phyloP scores from a whole-genome alignment of 2,113 vertebrate genomes.

The Ptilonorhynchus violaceus region DNA sequence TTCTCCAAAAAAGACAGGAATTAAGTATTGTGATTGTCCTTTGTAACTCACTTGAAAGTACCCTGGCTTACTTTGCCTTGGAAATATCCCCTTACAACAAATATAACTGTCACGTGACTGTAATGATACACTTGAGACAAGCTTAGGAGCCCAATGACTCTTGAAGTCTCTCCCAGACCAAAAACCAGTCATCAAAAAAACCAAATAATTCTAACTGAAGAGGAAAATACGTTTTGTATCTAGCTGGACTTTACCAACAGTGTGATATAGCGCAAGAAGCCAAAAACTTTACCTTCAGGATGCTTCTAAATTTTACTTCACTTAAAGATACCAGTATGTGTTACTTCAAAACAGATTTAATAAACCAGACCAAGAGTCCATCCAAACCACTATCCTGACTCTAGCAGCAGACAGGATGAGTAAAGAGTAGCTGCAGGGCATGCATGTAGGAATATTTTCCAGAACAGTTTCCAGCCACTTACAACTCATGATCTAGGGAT shows the following conservation, averaged over 20 bases:
- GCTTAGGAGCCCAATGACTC: background rate
- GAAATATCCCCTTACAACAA: background rate
- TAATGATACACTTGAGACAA: background rate
- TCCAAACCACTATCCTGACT: background rate
- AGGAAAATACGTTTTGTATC: background rate
- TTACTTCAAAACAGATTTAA: background rate
- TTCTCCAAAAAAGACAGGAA: background rate
- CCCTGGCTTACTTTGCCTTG: background rate
- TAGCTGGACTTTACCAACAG: background rate
- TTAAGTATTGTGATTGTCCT: background rate
- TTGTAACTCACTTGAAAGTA: background rate
- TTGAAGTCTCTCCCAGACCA: background rate
- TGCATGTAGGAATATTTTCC: background rate
- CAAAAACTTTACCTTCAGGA: background rate
- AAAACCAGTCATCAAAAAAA: background rate
- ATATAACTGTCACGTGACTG: background rate
- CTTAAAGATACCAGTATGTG: background rate
- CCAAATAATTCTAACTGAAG: background rate
- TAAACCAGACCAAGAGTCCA: background rate
- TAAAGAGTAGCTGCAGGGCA: background rate
- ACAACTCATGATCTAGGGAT: background rate
- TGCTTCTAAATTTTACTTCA: background rate
- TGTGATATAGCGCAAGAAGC: background rate
- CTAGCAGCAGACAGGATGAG: background rate
- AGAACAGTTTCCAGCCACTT: background rate